Percentiles rank a stretch among this genome's conserved stretches.
Conservation (phyloP, 2,888 invertebrate genomes). For the Dascillus cervinus region DNA sequence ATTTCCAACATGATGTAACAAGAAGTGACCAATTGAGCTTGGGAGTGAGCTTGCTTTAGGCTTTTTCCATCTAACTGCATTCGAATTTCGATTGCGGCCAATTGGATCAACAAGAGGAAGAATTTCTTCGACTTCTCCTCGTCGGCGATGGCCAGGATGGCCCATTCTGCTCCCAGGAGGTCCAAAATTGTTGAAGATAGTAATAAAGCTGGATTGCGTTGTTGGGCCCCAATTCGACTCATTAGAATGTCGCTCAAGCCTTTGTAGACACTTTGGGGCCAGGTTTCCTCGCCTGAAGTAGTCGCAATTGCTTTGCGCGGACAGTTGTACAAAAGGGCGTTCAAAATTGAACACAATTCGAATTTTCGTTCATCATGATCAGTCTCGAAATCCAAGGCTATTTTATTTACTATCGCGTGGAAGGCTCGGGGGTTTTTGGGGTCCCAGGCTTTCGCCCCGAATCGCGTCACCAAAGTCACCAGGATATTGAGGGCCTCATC, state of each 20-base stretch:
- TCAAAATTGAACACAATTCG: slow-evolving; percentile 73
- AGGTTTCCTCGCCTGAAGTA: slow-evolving; percentile 59
- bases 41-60: slow-evolving; percentile 67
- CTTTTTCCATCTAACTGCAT: slow-evolving; percentile 88
- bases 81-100: slow-evolving; percentile 86
- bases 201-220: slow-evolving; percentile 82
- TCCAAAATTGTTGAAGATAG: slow-evolving; percentile 75
- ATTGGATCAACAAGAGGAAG: slow-evolving; percentile 71
- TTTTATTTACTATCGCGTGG: slow-evolving; percentile 73
- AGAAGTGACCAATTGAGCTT: slow-evolving; percentile 70
- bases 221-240: slow-evolving; percentile 79
- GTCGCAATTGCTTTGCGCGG: slow-evolving; percentile 58
- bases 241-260: slow-evolving; percentile 76
- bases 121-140: slow-evolving; percentile 75
- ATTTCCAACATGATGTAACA: slow-evolving; percentile 77
- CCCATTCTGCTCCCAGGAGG: slow-evolving; percentile 78
- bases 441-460: slow-evolving; percentile 71
- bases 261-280: slow-evolving; percentile 76
- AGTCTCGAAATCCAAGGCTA: slow-evolving; percentile 79
- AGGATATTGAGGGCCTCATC: slow-evolving; percentile 80
- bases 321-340: slow-evolving; percentile 66
- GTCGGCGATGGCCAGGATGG: slow-evolving; percentile 68
- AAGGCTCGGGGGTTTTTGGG: slow-evolving; percentile 68
- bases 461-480: slow-evolving; percentile 59
- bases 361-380: slow-evolving; percentile 86